Percentiles rank a stretch among this genome's conserved stretches.
phyloP scores from a whole-genome alignment of 1,140 invertebrate genomes.

The Musca domestica region DNA sequence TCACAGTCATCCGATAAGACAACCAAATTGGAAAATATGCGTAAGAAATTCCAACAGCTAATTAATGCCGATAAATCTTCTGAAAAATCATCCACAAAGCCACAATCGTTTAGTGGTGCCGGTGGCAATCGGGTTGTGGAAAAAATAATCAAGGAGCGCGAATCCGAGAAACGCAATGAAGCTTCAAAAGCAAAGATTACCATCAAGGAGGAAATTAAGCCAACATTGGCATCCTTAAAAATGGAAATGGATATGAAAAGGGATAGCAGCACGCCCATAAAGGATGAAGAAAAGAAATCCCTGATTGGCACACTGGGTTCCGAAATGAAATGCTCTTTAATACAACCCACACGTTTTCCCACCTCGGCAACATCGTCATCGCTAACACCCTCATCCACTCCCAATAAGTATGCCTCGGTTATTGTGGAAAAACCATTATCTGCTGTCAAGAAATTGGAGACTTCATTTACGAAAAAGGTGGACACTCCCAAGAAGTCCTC shows the following conservation, averaged over 20 bases:
- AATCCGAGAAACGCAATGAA: slow-evolving; percentile 34
- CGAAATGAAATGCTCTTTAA: slow-evolving; percentile 16
- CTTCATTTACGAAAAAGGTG: slow-evolving; percentile 18
- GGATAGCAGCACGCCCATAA: slow-evolving; percentile 27
- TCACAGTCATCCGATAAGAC: slow-evolving; percentile 50
- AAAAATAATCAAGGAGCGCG: slow-evolving; percentile 32
- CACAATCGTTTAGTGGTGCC: neutral
- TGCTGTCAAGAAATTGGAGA: slow-evolving; percentile 27
- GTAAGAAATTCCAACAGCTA: slow-evolving; percentile 31
- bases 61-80: slow-evolving; percentile 28
- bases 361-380: slow-evolving; percentile 27
- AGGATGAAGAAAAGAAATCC: slow-evolving; percentile 28
- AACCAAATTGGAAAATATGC: slow-evolving; percentile 32
- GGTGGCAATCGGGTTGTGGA: slow-evolving; percentile 25
- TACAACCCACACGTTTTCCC: slow-evolving; percentile 36
- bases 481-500: slow-evolving; percentile 30
- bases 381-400: neutral
- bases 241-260: slow-evolving; percentile 16
- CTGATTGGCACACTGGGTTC: neutral
- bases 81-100: slow-evolving; percentile 16
- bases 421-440: slow-evolving; percentile 44
- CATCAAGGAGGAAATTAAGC: slow-evolving; percentile 26
- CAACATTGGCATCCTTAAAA: neutral
- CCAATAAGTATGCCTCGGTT: slow-evolving; percentile 41
- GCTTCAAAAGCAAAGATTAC: slow-evolving; percentile 32